phyloP scores from a whole-genome alignment of 2,797 vertebrate genomes.

The Melanotaenia parkinsoni region DNA sequence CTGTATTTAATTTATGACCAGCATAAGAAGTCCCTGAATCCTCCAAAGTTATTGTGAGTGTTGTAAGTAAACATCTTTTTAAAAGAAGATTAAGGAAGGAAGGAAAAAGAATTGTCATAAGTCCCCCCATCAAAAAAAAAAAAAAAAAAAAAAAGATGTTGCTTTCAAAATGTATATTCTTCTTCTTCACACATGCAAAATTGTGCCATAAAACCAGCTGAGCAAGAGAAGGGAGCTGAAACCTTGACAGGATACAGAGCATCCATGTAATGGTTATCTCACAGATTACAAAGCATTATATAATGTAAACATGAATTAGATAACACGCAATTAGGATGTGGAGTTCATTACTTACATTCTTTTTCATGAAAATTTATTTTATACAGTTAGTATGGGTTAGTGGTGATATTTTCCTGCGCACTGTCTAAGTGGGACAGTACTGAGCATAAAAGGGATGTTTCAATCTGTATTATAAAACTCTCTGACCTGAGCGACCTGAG shows the following conservation, averaged over 20 bases:
- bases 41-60: neutral
- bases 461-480: conserved; percentile 46
- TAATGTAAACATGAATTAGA: conserved; percentile 22
- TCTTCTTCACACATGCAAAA: neutral
- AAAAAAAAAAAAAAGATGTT: no score
- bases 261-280: conserved; percentile 23
- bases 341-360: conserved; percentile 15
- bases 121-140: no score
- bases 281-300: conserved; percentile 29
- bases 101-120: neutral
- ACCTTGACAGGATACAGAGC: neutral
- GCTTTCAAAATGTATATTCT: no score
- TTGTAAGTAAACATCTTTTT: neutral
- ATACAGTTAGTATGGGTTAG: conserved; percentile 14
- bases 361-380: conserved; percentile 12
- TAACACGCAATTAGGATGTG: conserved; percentile 12
- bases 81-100: neutral
- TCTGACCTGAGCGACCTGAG: conserved; percentile 35
- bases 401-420: neutral
- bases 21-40: conserved; percentile 6
- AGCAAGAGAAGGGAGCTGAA: neutral
- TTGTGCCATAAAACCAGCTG: neutral
- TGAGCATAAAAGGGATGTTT: conserved; percentile 14
- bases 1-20: conserved; percentile 36
- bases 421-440: conserved; percentile 33